phyloP scores from a whole-genome alignment of 1,140 invertebrate genomes.

The Trichogramma pretiosum region DNA sequence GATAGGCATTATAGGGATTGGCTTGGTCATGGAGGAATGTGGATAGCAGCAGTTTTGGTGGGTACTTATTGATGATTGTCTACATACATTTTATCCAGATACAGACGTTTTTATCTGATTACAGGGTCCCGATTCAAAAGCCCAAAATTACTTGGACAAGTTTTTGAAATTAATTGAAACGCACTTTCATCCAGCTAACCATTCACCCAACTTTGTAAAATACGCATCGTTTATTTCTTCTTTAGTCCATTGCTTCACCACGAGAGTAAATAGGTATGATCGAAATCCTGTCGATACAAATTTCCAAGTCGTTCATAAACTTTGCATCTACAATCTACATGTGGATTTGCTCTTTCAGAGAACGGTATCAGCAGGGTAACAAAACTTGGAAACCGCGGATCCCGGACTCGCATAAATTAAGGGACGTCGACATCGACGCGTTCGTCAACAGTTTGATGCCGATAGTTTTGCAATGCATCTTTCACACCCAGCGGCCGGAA shows the following conservation, averaged over 20 bases:
- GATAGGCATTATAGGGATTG: not conserved
- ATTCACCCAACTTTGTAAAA: constrained; percentile 64
- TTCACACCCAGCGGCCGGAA: constrained; percentile 61
- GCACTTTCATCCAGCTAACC: constrained; percentile 84
- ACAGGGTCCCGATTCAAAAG: constrained; percentile 48
- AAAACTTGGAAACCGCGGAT: constrained; percentile 61
- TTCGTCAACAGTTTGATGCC: constrained; percentile 72
- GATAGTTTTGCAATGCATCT: constrained; percentile 65
- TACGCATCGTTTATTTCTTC: constrained; percentile 35
- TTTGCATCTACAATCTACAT: not conserved
- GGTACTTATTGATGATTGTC: constrained; percentile 1
- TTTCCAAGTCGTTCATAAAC: no score
- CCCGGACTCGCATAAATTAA: constrained; percentile 61
- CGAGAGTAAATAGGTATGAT: constrained; percentile 12
- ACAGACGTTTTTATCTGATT: constrained; percentile 16
- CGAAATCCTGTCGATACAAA: not conserved
- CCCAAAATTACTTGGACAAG: constrained; percentile 67
- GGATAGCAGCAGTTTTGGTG: constrained; percentile 31
- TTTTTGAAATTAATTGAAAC: constrained; percentile 79
- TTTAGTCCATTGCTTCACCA: constrained; percentile 7
- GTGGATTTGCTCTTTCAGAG: not conserved
- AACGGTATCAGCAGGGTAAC: constrained; percentile 26
- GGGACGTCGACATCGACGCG: constrained; percentile 70
- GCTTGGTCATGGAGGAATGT: constrained; percentile 10
- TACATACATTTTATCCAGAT: constrained; percentile 1